Percentiles rank a stretch among this genome's conserved stretches.
Evolutionary conservation across 2,797 vertebrate species (phyloP).

Genomic region (Acipenser transmontanus): DNA sequence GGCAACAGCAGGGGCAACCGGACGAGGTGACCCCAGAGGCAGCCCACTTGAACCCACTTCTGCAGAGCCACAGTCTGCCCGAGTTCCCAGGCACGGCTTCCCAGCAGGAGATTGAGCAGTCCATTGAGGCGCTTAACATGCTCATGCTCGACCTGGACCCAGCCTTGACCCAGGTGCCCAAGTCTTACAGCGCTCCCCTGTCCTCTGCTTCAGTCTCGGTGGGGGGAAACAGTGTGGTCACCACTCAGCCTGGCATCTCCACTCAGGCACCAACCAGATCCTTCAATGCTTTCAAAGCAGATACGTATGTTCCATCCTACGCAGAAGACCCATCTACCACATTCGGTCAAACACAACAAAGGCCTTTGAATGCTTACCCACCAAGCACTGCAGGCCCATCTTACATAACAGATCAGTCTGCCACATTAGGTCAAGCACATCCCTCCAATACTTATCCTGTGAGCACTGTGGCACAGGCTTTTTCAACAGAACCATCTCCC

Average conservation of each 20-base stretch:
- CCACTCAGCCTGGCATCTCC: constrained; percentile 62
- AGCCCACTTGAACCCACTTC: constrained; percentile 42
- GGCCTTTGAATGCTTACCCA: constrained; percentile 27
- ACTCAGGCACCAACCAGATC: constrained; percentile 51
- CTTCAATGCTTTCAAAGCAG: constrained; percentile 14
- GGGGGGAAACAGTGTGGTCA: constrained; percentile 58
- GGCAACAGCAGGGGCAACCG: constrained; percentile 80
- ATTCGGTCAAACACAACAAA: too few relatives aligned
- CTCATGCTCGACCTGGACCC: constrained; percentile 88
- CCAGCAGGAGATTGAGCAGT: constrained; percentile 89
- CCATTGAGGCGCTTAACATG: constrained; percentile 88
- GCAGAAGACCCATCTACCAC: too few relatives aligned
- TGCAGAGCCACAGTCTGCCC: constrained; percentile 62
- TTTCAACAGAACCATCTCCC: constrained; percentile 37
- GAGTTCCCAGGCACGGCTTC: constrained; percentile 81
- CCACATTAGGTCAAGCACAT: constrained; percentile 25
- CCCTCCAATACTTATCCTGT: constrained; percentile 29
- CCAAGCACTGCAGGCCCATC: constrained; percentile 21
- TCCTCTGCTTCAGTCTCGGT: constrained; percentile 21
- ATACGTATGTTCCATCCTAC: too few relatives aligned
- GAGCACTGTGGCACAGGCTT: constrained; percentile 41
- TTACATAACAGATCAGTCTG: constrained; percentile 20
- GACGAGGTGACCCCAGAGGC: constrained; percentile 68
- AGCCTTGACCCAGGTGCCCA: constrained; percentile 56
- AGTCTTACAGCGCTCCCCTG: constrained; percentile 74